Evolutionary conservation across 2,797 vertebrate species (phyloP).

Genomic region (Avahi laniger): DNA sequence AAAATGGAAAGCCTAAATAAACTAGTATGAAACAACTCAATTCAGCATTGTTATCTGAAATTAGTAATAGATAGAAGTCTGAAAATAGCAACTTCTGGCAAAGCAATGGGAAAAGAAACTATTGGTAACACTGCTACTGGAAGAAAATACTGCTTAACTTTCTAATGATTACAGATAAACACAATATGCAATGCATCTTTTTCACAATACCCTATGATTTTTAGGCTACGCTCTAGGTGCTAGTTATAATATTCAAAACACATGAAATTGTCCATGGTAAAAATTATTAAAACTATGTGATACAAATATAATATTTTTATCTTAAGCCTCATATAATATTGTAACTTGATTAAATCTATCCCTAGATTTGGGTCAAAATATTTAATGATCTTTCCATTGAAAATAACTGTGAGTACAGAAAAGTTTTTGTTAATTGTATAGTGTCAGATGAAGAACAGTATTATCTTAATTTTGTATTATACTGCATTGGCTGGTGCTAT

Average conservation of each 20-base stretch:
- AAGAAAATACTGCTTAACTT: not conserved
- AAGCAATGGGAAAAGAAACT: not conserved
- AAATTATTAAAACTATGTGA: constrained; percentile 15
- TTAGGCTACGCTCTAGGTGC: not conserved
- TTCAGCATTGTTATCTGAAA: constrained; percentile 68
- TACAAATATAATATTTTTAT: too few species aligned
- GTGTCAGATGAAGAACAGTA: not conserved
- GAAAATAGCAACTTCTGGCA: too few species aligned
- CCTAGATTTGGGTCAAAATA: not conserved
- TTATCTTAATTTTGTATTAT: constrained; percentile 21
- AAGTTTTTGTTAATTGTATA: not conserved
- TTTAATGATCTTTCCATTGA: not conserved
- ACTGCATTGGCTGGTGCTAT: not conserved
- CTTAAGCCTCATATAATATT: not conserved
- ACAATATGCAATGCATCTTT: not conserved
- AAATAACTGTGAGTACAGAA: not conserved
- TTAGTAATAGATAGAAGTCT: constrained; percentile 63
- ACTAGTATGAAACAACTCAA: not conserved
- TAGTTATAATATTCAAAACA: not conserved
- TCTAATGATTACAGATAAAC: not conserved
- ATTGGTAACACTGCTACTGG: not conserved
- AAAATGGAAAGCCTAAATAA: not conserved
- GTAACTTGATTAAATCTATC: not conserved
- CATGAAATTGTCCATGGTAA: not conserved
- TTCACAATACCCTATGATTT: not conserved